A percentile compares a stretch with the other conserved stretches of the same genome.
phyloP scores from a whole-genome alignment of 2,797 vertebrate species.

The Sebastes hubbsi region DNA sequence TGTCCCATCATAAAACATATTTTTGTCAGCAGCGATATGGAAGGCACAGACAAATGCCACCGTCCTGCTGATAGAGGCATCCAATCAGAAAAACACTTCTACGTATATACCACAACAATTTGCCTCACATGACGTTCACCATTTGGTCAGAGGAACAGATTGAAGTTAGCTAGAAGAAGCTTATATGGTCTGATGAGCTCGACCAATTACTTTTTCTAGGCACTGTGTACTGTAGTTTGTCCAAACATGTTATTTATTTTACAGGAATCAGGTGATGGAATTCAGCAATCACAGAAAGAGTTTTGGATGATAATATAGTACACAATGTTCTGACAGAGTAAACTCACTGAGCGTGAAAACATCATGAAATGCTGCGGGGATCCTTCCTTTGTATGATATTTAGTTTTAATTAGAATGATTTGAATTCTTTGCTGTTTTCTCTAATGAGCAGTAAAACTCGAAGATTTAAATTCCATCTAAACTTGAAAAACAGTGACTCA shows the following conservation, averaged over 20 bases:
- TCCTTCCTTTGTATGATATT: not conserved
- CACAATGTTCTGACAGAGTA: too few relatives aligned
- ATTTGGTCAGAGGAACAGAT: not conserved
- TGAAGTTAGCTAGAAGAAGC: not conserved
- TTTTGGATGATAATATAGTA: not conserved
- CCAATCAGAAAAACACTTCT: not conserved
- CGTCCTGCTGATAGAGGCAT: not conserved
- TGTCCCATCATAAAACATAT: not conserved
- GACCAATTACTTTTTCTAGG: not conserved
- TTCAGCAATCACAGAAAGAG: not conserved
- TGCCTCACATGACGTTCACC: not conserved
- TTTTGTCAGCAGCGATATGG: not conserved
- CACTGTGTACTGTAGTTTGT: not conserved
- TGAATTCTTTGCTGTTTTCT: not conserved
- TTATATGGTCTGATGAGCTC: not conserved
- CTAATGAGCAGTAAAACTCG: not conserved
- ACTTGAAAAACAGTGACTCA: not conserved
- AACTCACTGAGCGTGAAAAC: not conserved
- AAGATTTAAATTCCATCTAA: not conserved
- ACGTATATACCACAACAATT: not conserved
- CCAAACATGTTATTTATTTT: not conserved
- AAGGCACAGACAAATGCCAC: not conserved
- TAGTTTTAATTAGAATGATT: slow-evolving; percentile 25
- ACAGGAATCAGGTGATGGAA: not conserved
- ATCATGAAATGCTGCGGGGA: not conserved